These are phyloP conservation scores for Carlito syrichta DNA, from an alignment of 2,113 vertebrate species.

Conservation along the genomic window DNA sequence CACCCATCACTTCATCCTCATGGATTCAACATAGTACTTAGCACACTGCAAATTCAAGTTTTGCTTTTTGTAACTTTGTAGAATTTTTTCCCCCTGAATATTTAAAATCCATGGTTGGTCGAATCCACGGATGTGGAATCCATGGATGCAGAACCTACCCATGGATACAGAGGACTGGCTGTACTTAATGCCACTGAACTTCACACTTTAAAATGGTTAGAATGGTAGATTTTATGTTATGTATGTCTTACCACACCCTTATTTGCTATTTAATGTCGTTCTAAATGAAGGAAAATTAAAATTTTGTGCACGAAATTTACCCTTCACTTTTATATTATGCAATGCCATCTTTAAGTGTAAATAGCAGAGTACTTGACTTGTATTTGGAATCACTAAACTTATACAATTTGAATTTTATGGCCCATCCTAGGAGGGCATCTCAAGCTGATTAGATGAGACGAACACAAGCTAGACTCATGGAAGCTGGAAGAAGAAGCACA, in stretches of 20 bases:
- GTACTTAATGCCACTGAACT: neutral
- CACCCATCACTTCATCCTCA: neutral
- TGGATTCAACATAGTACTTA: neutral
- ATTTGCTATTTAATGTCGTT: neutral
- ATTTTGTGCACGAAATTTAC: neutral
- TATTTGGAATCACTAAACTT: neutral
- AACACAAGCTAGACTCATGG: neutral
- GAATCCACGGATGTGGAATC: neutral
- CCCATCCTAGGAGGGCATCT: neutral
- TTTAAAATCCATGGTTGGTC: neutral
- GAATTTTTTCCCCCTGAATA: neutral
- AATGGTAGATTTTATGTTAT: neutral
- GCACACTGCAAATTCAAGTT: neutral
- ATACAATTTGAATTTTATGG: neutral
- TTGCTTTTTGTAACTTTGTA: neutral
- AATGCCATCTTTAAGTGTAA: neutral
- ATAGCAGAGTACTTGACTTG: neutral
- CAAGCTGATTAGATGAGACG: neutral
- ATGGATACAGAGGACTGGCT: neutral
- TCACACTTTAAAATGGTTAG: neutral
- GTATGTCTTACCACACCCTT: neutral
- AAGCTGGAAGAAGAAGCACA: neutral
- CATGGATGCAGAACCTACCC: neutral
- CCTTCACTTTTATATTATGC: neutral
- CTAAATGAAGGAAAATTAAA: slow-evolving; percentile 10